A percentile compares a stretch with the other conserved stretches of the same genome.
phyloP scores from a whole-genome alignment of 2,113 vertebrate species.

The Ophiodon elongatus region DNA sequence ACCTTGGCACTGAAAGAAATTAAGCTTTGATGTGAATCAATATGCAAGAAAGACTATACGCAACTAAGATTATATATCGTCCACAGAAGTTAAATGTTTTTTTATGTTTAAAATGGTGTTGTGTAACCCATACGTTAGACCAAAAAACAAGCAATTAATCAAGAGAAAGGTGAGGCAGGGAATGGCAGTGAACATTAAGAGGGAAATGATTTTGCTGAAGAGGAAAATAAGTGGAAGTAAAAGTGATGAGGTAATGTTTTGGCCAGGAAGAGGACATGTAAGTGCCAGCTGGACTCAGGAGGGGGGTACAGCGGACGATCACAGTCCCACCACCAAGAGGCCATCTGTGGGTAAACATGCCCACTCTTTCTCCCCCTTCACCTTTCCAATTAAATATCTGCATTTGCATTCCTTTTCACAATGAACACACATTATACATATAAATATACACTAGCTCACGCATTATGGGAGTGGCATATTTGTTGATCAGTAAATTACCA shows the following conservation, averaged over 20 bases:
- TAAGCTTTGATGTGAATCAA: too few species aligned
- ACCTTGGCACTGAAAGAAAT: background rate
- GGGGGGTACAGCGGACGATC: conserved; percentile 49
- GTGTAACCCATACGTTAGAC: background rate
- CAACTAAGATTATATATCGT: background rate
- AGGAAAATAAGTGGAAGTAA: background rate
- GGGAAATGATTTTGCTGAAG: conserved; percentile 5
- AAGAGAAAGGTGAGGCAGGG: background rate
- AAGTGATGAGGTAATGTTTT: conserved; percentile 66
- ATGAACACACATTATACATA: background rate
- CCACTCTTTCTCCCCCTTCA: conserved; percentile 4
- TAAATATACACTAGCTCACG: background rate
- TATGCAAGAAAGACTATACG: background rate
- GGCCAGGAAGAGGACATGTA: conserved; percentile 39
- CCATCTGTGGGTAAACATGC: conserved; percentile 76
- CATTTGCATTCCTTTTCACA: conserved; percentile 53
- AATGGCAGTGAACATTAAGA: background rate
- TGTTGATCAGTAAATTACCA: background rate
- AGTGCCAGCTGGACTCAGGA: conserved; percentile 70
- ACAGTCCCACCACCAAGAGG: conserved; percentile 67
- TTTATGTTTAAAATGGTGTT: background rate
- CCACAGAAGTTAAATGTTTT: background rate
- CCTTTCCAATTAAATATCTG: conserved; percentile 35
- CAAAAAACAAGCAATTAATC: background rate
- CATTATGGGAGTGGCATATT: background rate